Percentiles rank a stretch among this genome's conserved stretches.
Conservation (phyloP, 1,140 invertebrate species). For the Saxidomus purpurata region DNA sequence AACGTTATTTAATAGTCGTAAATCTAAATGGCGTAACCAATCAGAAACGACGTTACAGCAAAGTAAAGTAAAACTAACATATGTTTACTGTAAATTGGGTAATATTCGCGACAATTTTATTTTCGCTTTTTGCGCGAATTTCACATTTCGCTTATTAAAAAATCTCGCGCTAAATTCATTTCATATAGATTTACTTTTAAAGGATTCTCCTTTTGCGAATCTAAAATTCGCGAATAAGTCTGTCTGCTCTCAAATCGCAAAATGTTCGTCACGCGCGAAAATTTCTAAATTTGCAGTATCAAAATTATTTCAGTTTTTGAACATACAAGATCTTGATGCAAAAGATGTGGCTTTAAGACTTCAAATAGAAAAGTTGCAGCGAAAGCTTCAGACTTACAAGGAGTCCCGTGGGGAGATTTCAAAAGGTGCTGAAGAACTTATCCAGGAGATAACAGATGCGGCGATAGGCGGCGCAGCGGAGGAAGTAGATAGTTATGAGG, state of each 20-base stretch:
- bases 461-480: background rate
- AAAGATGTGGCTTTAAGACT: background rate
- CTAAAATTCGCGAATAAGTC: too few species aligned
- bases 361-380: constrained; percentile 11
- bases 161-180: too few species aligned
- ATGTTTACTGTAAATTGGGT: too few species aligned
- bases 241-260: background rate
- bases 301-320: background rate
- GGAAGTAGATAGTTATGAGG: background rate
- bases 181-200: too few species aligned
- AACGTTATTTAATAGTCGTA: too few species aligned
- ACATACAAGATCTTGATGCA: background rate
- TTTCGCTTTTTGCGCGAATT: too few species aligned
- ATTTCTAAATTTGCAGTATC: background rate
- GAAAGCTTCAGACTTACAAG: background rate
- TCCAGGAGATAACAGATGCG: background rate
- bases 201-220: too few species aligned
- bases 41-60: too few species aligned
- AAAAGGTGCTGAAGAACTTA: background rate
- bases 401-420: background rate
- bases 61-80: too few species aligned
- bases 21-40: too few species aligned
- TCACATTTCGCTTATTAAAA: too few species aligned
- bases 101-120: too few species aligned
- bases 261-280: background rate